These are phyloP conservation scores for Ceyx margarethae DNA, from an alignment of 2,113 vertebrate genomes.

Conservation along the genomic window DNA sequence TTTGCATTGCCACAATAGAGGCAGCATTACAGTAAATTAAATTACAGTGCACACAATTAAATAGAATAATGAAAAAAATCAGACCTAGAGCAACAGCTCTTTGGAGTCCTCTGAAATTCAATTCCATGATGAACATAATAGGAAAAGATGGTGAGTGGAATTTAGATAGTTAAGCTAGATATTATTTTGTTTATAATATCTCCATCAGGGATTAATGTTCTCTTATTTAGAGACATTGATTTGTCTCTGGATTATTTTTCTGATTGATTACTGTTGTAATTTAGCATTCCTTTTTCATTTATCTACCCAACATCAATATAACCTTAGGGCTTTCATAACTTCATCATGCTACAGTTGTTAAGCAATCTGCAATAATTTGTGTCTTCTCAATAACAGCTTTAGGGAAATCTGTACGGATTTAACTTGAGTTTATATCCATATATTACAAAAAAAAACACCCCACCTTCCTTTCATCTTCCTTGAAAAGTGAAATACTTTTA, in stretches of 20 bases:
- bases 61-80: constrained; percentile 64
- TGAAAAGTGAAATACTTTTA: not conserved
- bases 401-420: not conserved
- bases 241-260: constrained; percentile 62
- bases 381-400: constrained; percentile 13
- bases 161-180: constrained; percentile 60
- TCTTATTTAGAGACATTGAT: constrained; percentile 58
- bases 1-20: constrained; percentile 64
- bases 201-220: constrained; percentile 67
- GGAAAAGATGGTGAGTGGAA: constrained; percentile 41
- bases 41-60: constrained; percentile 73
- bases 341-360: not conserved
- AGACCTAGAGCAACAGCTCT: constrained; percentile 49
- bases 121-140: constrained; percentile 49
- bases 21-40: constrained; percentile 69
- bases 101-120: constrained; percentile 59
- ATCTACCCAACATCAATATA: constrained; percentile 37
- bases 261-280: constrained; percentile 60
- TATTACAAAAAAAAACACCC: not conserved
- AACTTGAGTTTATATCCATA: not conserved
- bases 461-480: not conserved
- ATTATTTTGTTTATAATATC: constrained; percentile 42
- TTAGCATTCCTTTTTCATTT: constrained; percentile 46
- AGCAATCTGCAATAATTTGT: constrained; percentile 39
- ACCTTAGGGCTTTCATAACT: constrained; percentile 24